Percentiles rank a stretch among this genome's conserved stretches.
These are phyloP conservation scores for Piaya cayana DNA, from an alignment of 2,113 vertebrate genomes.

Conservation along the genomic window DNA sequence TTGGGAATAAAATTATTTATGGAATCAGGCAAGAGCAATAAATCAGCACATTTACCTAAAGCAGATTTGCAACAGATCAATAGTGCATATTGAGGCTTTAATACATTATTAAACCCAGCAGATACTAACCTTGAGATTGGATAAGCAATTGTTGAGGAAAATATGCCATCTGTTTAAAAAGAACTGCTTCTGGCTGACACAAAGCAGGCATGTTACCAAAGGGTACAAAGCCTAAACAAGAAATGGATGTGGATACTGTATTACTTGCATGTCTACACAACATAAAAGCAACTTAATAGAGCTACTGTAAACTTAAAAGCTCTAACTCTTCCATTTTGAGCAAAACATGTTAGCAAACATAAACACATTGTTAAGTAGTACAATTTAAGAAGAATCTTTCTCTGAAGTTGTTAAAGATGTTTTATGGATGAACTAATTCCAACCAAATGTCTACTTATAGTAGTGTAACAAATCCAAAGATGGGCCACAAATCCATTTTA, in stretches of 20 bases:
- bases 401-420: background rate
- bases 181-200: slow-evolving; percentile 98
- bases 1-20: background rate
- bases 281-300: background rate
- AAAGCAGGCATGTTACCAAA: slow-evolving; percentile 95
- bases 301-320: background rate
- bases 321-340: background rate
- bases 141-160: slow-evolving; percentile 98
- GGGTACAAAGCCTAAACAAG: slow-evolving; percentile 91
- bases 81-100: background rate
- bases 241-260: background rate
- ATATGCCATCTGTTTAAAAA: slow-evolving; percentile 97
- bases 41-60: background rate
- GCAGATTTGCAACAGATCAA: background rate
- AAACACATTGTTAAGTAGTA: background rate
- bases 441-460: background rate
- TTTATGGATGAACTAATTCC: background rate
- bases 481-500: background rate
- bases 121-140: slow-evolving; percentile 94
- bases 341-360: background rate
- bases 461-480: background rate
- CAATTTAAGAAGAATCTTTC: background rate
- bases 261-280: slow-evolving; percentile 13
- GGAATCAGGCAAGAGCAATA: background rate
- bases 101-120: background rate